Evolutionary conservation across 1,140 invertebrate species (phyloP).

Genomic region (Brachionus asplanchnoidis): DNA sequence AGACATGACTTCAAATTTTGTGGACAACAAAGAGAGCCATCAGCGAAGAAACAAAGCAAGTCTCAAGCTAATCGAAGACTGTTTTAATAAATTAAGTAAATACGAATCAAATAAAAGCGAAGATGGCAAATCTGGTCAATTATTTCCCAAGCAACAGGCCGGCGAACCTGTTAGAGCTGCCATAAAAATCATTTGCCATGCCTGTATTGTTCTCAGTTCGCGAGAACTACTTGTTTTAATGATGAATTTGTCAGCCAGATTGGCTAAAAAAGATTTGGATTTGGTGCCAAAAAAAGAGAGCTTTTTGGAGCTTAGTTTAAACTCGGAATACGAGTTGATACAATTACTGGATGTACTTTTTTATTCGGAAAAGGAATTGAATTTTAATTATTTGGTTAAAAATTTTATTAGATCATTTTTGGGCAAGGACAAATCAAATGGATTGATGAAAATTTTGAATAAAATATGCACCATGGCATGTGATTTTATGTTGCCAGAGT

Average conservation of each 20-base stretch:
- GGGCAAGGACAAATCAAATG: not conserved
- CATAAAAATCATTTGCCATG: not conserved
- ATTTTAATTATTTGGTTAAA: not conserved
- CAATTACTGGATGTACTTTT: not conserved
- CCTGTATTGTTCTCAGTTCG: not conserved
- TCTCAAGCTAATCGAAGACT: not conserved
- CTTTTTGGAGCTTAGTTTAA: not conserved
- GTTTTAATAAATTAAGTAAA: not conserved
- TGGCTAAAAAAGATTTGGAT: not conserved
- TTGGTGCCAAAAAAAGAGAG: not conserved
- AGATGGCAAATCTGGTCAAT: not conserved
- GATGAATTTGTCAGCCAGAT: not conserved
- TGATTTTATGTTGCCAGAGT: conserved; percentile 14
- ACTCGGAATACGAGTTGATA: not conserved
- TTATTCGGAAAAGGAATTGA: conserved; percentile 1
- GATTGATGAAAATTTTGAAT: not conserved
- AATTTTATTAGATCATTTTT: not conserved
- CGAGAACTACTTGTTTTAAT: not conserved
- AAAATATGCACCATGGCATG: not conserved
- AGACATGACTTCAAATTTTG: not conserved
- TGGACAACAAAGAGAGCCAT: not conserved
- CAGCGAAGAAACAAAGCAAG: not conserved
- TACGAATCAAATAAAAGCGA: not conserved
- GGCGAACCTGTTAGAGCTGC: not conserved
- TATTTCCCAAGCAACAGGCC: not conserved